These are phyloP conservation scores for Gambusia yucatana DNA, from an alignment of 2,797 vertebrate genomes.

Conservation along the genomic window DNA sequence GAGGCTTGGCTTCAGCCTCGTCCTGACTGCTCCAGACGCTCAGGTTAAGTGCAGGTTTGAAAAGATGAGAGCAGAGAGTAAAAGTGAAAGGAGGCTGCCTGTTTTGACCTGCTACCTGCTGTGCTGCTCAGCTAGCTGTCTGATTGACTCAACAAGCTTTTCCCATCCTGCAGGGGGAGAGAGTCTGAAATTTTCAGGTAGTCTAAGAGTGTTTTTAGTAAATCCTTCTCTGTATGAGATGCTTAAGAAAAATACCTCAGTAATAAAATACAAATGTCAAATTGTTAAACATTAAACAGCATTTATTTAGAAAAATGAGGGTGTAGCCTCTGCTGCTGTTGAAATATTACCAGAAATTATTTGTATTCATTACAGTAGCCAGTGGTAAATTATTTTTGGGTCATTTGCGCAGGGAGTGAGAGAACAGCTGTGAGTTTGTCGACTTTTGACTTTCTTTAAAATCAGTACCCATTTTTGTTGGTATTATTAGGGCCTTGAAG, in stretches of 20 bases:
- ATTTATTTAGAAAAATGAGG: not conserved
- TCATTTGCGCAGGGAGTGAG: not conserved
- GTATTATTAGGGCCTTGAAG: not conserved
- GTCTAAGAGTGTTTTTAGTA: not conserved
- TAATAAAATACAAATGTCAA: not conserved
- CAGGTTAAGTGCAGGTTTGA: constrained; percentile 55
- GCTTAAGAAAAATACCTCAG: not conserved
- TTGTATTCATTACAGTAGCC: not conserved
- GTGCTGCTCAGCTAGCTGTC: constrained; percentile 9
- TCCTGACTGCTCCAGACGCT: constrained; percentile 39
- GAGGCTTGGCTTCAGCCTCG: constrained; percentile 27
- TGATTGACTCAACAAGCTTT: not conserved
- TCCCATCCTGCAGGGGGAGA: not conserved
- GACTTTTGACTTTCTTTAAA: not conserved
- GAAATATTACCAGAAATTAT: not conserved
- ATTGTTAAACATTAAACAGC: not conserved
- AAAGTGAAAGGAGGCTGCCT: constrained; percentile 17
- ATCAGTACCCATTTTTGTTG: not conserved
- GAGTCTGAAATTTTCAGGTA: not conserved
- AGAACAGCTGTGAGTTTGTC: not conserved
- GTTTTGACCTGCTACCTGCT: constrained; percentile 18
- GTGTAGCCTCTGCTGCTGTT: not conserved
- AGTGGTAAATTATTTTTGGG: not conserved
- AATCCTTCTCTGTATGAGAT: not conserved
- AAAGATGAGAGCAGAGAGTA: constrained; percentile 25